Percentiles rank a stretch among this genome's conserved stretches.
Evolutionary conservation across 2,888 invertebrate species (phyloP).

Genomic region (Rhagonycha lutea): DNA sequence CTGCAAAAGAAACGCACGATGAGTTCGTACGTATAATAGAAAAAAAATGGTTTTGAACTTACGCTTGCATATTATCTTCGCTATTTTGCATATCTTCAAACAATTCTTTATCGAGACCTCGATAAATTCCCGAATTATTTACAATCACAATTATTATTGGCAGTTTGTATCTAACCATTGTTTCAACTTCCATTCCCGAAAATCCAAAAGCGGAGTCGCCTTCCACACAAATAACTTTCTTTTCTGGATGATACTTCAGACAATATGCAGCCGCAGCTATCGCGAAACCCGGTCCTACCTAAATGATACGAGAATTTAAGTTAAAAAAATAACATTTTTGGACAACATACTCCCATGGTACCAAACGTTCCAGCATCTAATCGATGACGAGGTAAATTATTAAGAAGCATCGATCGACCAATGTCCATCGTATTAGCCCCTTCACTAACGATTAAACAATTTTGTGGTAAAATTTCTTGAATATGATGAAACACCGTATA

Average conservation of each 20-base stretch:
- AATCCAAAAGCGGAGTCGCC: conserved; percentile 98
- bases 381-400: conserved; percentile 81
- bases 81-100: conserved; percentile 71
- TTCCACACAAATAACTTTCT: conserved; percentile 90
- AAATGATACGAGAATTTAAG: conserved; percentile 15
- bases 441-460: conserved; percentile 92
- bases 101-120: conserved; percentile 79
- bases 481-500: conserved; percentile 89
- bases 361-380: conserved; percentile 97
- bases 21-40: not conserved
- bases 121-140: conserved; percentile 95
- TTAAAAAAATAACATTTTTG: not conserved
- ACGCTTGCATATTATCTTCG: conserved; percentile 65
- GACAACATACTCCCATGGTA: conserved; percentile 81
- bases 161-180: conserved; percentile 90
- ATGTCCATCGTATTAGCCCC: conserved; percentile 99
- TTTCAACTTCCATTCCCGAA: conserved; percentile 98
- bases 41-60: not conserved
- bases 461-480: conserved; percentile 73
- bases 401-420: conserved; percentile 86
- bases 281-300: conserved; percentile 88
- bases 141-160: conserved; percentile 89
- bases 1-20: conserved; percentile 57
- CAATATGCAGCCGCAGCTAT: conserved; percentile 91
- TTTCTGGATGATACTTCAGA: conserved; percentile 77